Evolutionary conservation across 2,113 vertebrate species (phyloP), one percentile per base, ranked within the genome.

Genomic region (Epinephelus lanceolatus): DNA sequence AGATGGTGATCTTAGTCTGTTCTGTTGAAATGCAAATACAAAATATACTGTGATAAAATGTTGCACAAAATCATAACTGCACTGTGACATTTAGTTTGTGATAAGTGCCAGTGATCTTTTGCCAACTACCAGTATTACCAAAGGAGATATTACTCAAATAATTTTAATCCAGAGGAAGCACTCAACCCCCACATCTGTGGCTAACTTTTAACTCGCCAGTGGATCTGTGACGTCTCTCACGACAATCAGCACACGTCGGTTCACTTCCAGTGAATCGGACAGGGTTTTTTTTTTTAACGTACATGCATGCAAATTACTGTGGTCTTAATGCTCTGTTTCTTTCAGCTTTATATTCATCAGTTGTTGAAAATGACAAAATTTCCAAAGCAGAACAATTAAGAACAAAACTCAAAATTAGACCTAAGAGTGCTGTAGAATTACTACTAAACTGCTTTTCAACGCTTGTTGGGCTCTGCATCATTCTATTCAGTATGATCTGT

Each of bases 231-330:
- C 4, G 10, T 14, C 3, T 4, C 17, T 23, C 10, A 11, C 11
- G 5, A 52, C 5, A 42, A 69, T 66, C 30, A n/a, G 37, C 0
- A 25, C 5, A 59, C 53, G 13, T 51, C 25, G 21, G 8, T 21
- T 73, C 0, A 33, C 62, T 81, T 87, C 49, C 25, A 77, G 14
- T 17, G 1, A 83, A 83, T 40, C 1, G 4, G n/a, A 69, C 12
- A 4, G 40, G 25, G 11, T 10, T 59, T 67, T 47, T 65, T 37
- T 59, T 67, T 47, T 65, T 37, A 37, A 37, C 33, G 9, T 55
- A 15, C 2, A 1, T 6, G 30, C 33, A 0, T 40, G 2, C 0
- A 23, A 40, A 25, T 57, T 0, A 17, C 45, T 61, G 19, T 53
- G 14, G 10, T 25, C 3, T 17, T 9, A 1, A 5, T 9, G 18